Evolutionary conservation across 2,888 invertebrate species (phyloP).

Genomic region (Apotomis turbidana): DNA sequence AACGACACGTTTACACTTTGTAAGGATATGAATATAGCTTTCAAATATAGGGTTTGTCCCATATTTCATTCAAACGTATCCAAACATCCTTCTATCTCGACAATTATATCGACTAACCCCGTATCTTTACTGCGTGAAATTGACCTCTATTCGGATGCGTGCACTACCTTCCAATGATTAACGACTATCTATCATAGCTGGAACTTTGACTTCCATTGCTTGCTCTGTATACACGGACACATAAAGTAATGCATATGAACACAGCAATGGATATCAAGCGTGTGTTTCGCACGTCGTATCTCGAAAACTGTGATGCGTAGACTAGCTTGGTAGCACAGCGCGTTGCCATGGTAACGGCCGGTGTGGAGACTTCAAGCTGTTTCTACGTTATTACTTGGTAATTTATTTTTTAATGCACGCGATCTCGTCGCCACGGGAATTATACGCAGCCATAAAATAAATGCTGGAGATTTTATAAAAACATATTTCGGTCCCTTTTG

Average conservation of each 20-base stretch:
- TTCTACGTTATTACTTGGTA: slow-evolving; percentile 15
- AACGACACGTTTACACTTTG: too few relatives aligned
- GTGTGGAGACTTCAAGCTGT: slow-evolving; percentile 11
- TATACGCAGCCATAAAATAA: neutral
- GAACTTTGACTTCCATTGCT: neutral
- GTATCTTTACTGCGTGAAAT: slow-evolving; percentile 20
- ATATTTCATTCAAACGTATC: slow-evolving; percentile 1
- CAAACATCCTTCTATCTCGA: neutral
- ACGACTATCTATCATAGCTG: neutral
- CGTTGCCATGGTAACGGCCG: slow-evolving; percentile 19
- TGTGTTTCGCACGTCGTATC: neutral
- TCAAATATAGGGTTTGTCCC: neutral
- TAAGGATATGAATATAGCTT: too few relatives aligned
- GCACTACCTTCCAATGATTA: neutral
- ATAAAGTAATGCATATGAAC: neutral
- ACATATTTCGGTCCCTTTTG: neutral
- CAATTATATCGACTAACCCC: neutral
- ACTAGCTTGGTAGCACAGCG: neutral
- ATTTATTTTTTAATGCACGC: slow-evolving; percentile 19
- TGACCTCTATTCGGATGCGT: slow-evolving; percentile 17
- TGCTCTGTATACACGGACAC: neutral
- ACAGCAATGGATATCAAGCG: neutral
- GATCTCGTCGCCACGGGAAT: neutral
- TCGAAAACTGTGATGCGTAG: neutral
- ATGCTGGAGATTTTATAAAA: neutral